These are phyloP conservation scores for Agrochola circellaris DNA, from an alignment of 2,888 invertebrate species.

Conservation along the genomic window DNA sequence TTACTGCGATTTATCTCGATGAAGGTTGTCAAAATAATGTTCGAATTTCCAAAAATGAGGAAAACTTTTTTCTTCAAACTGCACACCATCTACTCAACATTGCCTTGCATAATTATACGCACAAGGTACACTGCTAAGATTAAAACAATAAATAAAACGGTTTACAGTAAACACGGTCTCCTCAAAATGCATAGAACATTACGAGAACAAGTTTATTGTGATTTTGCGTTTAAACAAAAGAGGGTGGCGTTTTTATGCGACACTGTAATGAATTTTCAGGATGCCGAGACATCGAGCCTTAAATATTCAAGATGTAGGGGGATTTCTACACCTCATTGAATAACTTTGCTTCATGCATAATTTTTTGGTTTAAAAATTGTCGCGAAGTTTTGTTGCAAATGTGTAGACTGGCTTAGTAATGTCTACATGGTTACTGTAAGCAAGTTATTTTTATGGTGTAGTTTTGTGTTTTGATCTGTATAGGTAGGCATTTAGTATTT, in stretches of 20 bases:
- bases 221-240: slow-evolving; percentile 89
- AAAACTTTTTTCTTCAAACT: not conserved
- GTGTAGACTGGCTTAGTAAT: not conserved
- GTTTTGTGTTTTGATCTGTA: not conserved
- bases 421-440: not conserved
- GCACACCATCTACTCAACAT: slow-evolving; percentile 5
- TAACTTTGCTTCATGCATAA: slow-evolving; percentile 89
- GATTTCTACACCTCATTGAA: slow-evolving; percentile 88
- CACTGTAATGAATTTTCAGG: slow-evolving; percentile 85
- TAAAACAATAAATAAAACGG: slow-evolving; percentile 78
- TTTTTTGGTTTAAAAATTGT: slow-evolving; percentile 81
- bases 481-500: not conserved
- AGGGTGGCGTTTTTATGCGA: slow-evolving; percentile 84
- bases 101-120: slow-evolving; percentile 48
- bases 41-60: too few relatives aligned
- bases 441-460: not conserved
- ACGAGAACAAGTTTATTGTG: slow-evolving; percentile 88
- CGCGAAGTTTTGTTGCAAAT: slow-evolving; percentile 57
- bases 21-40: too few relatives aligned
- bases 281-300: slow-evolving; percentile 81
- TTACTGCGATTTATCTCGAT: too few relatives aligned
- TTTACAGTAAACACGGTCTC: slow-evolving; percentile 69
- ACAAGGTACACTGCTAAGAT: slow-evolving; percentile 61
- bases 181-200: slow-evolving; percentile 87
- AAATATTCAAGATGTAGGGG: slow-evolving; percentile 86